phyloP scores from a whole-genome alignment of 1,140 invertebrate genomes.

The Drosophila leontia region DNA sequence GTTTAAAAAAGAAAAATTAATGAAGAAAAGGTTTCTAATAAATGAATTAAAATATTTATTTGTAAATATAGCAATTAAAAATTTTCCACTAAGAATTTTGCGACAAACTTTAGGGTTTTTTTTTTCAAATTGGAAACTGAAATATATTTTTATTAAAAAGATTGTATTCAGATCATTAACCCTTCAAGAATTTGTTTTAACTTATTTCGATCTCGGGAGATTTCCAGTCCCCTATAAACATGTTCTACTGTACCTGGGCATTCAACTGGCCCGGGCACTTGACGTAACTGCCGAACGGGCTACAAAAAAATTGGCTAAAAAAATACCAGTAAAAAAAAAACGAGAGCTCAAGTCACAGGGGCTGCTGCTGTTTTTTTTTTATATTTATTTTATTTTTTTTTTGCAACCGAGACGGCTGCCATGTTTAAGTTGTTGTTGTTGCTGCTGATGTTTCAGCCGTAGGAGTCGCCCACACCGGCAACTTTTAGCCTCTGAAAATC shows the following conservation, averaged over 20 bases:
- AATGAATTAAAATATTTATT: neutral
- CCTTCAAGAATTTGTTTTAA: neutral
- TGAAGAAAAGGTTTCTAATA: too few relatives aligned
- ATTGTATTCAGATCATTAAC: neutral
- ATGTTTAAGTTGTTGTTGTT: neutral
- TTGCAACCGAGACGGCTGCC: constrained; percentile 23
- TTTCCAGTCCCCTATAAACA: neutral
- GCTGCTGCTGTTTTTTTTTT: constrained; percentile 13
- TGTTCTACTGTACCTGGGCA: constrained; percentile 25
- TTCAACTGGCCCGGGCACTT: constrained; percentile 30
- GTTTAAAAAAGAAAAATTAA: too few relatives aligned
- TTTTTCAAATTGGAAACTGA: neutral
- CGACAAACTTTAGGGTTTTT: neutral
- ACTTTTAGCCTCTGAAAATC: constrained; percentile 41
- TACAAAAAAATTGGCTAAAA: neutral
- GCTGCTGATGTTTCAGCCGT: constrained; percentile 14
- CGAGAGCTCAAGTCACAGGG: constrained; percentile 23
- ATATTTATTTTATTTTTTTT: neutral
- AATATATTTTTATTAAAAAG: neutral
- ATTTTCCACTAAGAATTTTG: neutral
- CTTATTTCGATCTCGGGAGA: neutral
- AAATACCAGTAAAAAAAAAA: constrained; percentile 22
- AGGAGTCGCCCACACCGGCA: constrained; percentile 48
- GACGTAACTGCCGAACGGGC: constrained; percentile 38
- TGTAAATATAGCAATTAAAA: neutral